Percentiles rank a stretch among this genome's conserved stretches.
Conservation (phyloP, 2,113 vertebrate genomes). For the Tricholaema leucomelas region DNA sequence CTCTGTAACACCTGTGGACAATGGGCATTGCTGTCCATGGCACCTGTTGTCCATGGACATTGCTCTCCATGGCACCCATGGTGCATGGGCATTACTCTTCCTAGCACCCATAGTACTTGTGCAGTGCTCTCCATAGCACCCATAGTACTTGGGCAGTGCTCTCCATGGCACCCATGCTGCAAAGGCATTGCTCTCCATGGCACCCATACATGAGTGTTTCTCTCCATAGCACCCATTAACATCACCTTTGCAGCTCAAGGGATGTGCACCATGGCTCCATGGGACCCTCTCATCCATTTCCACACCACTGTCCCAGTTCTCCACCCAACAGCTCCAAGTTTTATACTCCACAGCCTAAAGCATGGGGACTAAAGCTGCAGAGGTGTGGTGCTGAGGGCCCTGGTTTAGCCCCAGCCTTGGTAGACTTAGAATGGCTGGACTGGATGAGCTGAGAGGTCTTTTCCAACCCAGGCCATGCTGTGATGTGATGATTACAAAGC, state of each 20-base stretch:
- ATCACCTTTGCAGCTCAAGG: background rate
- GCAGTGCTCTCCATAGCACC: no score
- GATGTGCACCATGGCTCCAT: fast-evolving
- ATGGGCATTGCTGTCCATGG: fast-evolving
- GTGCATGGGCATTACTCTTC: no score
- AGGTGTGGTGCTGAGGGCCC: no score
- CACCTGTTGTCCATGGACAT: fast-evolving
- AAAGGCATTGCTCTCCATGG: background rate
- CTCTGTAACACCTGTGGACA: fast-evolving
- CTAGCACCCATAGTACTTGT: no score
- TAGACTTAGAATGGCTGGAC: no score
- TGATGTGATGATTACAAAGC: background rate
- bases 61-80: background rate
- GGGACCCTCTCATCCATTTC: background rate
- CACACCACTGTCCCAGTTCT: background rate
- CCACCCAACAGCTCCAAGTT: fast-evolving
- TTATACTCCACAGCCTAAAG: fast-evolving
- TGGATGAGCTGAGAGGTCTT: no score
- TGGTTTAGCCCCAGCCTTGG: no score
- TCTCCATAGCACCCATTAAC: background rate
- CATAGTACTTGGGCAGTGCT: background rate
- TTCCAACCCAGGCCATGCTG: no score
- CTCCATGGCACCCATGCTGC: background rate
- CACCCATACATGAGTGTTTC: background rate
- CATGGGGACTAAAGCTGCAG: no score